Evolutionary conservation across 2,797 vertebrate genomes (phyloP), one percentile per base, ranked within the genome.

Genomic region (Hippocampus kuda): DNA sequence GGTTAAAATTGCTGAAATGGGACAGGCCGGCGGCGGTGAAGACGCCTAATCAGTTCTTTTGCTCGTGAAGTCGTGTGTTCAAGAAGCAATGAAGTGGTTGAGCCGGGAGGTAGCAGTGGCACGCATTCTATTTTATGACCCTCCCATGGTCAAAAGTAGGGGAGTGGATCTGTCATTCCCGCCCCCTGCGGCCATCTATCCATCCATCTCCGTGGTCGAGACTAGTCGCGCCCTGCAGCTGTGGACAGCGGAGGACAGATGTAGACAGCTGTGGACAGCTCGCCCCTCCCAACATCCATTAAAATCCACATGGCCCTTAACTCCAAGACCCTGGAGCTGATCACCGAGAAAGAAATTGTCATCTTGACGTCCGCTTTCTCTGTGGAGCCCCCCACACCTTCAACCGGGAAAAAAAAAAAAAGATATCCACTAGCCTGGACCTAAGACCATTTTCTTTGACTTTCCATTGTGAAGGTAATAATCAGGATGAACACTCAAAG

Each of bases 201-300:
- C 74, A 83, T 84, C 81, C 79, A 82, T 86, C 72, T 73, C 74
- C 68, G 68, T 71, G 72, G 70, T 80, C 73, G 65, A 72, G 77
- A 70, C 22, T 75, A 26, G 76, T 72, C 76, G 79, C 76, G 81
- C 84, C 86, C 83, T 84, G 86, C 88, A 88, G 89, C 88, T 87
- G 87, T 80, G 83, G 86, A 82, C 86, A 88, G 85, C 85, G 85
- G 86, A 81, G 11, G 80, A 83, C 88, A 89, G 87, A 89, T 87
- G 87, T 86, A 79, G 77, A 83, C 61, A 24, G 61, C 38, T n/a
- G 24, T 86, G 44, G 44, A 46, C 79, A 67, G 77, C 77, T 81
- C 75, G 78, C 77, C 77, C 78, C 56, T 72, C 66, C 71, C 68
- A 76, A 81, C 71, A 76, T 74, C 68, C 73, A 74, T 68, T 78